Conservation (phyloP, 2,113 vertebrate species). For the Onychorhynchus coronatus region DNA sequence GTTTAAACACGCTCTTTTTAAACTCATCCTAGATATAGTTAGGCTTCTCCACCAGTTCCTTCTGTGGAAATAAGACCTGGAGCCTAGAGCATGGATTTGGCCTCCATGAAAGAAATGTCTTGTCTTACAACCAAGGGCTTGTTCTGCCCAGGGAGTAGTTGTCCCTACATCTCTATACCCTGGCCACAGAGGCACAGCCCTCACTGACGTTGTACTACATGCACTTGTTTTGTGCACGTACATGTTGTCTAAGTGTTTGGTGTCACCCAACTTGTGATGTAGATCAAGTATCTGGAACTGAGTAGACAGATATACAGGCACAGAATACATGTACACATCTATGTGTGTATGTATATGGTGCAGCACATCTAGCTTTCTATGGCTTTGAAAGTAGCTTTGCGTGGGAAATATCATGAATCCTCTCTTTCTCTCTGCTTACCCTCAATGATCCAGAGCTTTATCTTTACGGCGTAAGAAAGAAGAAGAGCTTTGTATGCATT, state of each 20-base stretch:
- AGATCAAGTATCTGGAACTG: neutral
- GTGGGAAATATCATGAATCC: neutral
- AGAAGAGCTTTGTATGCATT: neutral
- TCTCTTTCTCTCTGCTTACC: neutral
- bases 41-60: neutral
- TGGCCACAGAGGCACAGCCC: neutral
- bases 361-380: neutral
- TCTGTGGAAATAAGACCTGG: neutral
- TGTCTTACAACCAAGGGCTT: neutral
- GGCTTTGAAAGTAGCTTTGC: neutral
- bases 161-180: fast-evolving
- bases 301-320: neutral
- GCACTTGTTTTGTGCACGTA: fast-evolving
- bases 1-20: neutral
- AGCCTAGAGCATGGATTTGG: neutral
- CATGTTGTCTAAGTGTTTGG: fast-evolving
- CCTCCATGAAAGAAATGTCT: neutral
- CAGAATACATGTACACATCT: neutral
- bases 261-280: neutral
- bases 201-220: fast-evolving
- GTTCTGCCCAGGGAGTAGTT: neutral
- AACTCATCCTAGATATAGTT: neutral
- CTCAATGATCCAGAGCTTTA: neutral
- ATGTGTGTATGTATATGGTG: fast-evolving
- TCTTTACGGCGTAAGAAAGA: neutral